Evolutionary conservation across 2,113 vertebrate species (phyloP).

Genomic region (Bothrops jararaca): DNA sequence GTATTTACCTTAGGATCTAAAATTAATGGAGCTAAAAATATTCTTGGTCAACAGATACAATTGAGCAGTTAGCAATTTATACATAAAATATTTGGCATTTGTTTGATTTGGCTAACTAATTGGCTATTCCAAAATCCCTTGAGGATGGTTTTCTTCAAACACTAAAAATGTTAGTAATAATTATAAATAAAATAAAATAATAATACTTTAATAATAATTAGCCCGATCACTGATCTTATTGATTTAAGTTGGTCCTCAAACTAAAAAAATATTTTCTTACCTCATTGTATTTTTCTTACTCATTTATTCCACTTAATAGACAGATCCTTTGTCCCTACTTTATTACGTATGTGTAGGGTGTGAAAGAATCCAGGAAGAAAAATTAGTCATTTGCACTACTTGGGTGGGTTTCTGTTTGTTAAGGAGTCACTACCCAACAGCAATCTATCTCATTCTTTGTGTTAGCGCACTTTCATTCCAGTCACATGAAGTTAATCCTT

Average conservation of each 20-base stretch:
- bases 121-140: background rate
- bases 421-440: constrained; percentile 23
- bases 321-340: constrained; percentile 41
- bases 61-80: background rate
- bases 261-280: background rate
- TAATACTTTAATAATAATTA: background rate
- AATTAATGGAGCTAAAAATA: background rate
- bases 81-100: background rate
- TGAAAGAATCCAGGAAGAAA: constrained; percentile 29
- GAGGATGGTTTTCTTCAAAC: background rate
- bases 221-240: background rate
- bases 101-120: background rate
- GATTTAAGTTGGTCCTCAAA: background rate
- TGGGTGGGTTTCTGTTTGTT: constrained; percentile 61
- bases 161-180: background rate
- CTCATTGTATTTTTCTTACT: constrained; percentile 12
- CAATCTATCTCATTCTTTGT: constrained; percentile 28
- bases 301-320: constrained; percentile 37
- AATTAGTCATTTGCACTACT: constrained; percentile 65
- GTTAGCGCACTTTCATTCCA: background rate
- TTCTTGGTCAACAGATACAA: background rate
- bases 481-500: constrained; percentile 33
- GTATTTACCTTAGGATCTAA: background rate
- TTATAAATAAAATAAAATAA: background rate
- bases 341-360: constrained; percentile 64